phyloP scores from a whole-genome alignment of 1,140 invertebrate genomes.

The Cotesia typhae region DNA sequence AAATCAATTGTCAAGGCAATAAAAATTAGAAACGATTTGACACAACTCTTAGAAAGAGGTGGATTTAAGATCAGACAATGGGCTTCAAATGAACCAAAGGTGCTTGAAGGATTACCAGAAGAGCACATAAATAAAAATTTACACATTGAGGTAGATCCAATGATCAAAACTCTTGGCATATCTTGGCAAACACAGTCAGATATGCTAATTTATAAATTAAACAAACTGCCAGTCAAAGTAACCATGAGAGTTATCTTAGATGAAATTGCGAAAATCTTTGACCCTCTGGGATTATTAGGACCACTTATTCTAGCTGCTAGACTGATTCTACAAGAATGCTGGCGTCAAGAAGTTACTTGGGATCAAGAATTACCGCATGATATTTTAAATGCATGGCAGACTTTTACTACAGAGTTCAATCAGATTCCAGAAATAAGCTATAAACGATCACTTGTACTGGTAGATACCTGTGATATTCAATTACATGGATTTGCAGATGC shows the following conservation, averaged over 20 bases:
- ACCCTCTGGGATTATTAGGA: conserved; percentile 45
- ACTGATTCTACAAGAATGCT: conserved; percentile 40
- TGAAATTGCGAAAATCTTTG: conserved; percentile 36
- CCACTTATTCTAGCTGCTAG: conserved; percentile 49
- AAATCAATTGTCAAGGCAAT: conserved; percentile 29
- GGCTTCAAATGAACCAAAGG: conserved; percentile 45
- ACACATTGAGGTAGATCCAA: conserved; percentile 28
- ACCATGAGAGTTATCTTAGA: conserved; percentile 45
- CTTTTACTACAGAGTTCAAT: conserved; percentile 29
- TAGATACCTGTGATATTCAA: conserved; percentile 40
- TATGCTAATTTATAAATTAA: not conserved
- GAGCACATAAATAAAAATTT: conserved; percentile 31
- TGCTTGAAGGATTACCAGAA: conserved; percentile 41
- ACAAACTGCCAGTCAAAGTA: not conserved
- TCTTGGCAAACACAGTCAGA: conserved; percentile 2
- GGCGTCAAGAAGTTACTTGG: conserved; percentile 42
- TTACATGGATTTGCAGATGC: conserved; percentile 40
- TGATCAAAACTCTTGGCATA: conserved; percentile 47
- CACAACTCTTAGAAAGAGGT: conserved; percentile 46
- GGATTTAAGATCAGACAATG: conserved; percentile 51
- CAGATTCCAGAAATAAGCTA: conserved; percentile 34
- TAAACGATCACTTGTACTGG: conserved; percentile 35
- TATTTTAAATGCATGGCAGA: conserved; percentile 3
- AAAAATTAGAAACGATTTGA: conserved; percentile 38
- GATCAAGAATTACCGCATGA: conserved; percentile 41